Evolutionary conservation across 2,113 vertebrate species (phyloP).

Genomic region (Poeciliopsis retropinna): DNA sequence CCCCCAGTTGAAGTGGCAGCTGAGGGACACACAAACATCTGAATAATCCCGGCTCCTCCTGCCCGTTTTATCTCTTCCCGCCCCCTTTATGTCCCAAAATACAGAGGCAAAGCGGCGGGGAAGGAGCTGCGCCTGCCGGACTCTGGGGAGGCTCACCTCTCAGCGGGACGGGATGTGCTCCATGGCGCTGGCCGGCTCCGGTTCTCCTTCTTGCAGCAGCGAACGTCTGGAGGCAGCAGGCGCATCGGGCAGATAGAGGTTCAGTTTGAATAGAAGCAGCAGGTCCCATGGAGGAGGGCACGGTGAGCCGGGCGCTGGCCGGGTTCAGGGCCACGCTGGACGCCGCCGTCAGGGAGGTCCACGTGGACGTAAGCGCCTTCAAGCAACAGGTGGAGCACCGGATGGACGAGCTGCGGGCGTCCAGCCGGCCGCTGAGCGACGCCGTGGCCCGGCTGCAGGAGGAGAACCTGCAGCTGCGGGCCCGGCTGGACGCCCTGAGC

Average conservation of each 20-base stretch:
- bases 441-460: slow-evolving; percentile 85
- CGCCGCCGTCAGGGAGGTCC: slow-evolving; percentile 85
- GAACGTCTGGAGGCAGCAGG: neutral
- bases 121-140: slow-evolving; percentile 28
- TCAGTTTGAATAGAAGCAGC: neutral
- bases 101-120: slow-evolving; percentile 27
- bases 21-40: slow-evolving; percentile 15
- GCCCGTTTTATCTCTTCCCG: slow-evolving; percentile 19
- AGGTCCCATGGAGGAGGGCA: slow-evolving; percentile 59
- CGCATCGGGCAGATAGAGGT: too few relatives aligned
- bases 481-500: slow-evolving; percentile 84
- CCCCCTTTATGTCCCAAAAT: slow-evolving; percentile 59
- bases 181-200: slow-evolving; percentile 46
- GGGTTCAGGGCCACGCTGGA: slow-evolving; percentile 84
- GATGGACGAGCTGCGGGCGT: slow-evolving; percentile 82
- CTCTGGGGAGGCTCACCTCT: slow-evolving; percentile 19
- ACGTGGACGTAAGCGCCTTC: slow-evolving; percentile 85
- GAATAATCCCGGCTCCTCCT: slow-evolving; percentile 50
- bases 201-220: slow-evolving; percentile 14
- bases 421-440: slow-evolving; percentile 81
- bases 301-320: slow-evolving; percentile 77
- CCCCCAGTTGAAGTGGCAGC: neutral
- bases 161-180: slow-evolving; percentile 6
- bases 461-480: slow-evolving; percentile 87
- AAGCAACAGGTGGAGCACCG: slow-evolving; percentile 86